Evolutionary conservation across 2,113 vertebrate species (phyloP).

Genomic region (Etheostoma spectabile): DNA sequence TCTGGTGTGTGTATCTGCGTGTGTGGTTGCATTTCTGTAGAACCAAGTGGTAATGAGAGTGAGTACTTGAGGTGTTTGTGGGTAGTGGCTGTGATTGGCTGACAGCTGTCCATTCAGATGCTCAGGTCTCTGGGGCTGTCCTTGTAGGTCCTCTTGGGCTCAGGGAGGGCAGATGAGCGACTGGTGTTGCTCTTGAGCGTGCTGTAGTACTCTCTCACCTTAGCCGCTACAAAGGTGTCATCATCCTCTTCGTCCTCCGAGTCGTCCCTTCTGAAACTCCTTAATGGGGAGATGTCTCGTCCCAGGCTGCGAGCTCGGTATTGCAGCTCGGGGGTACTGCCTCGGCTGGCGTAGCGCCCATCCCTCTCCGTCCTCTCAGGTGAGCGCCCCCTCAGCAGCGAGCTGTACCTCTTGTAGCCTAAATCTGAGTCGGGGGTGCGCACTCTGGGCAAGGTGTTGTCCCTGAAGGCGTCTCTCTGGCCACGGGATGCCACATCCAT

Average conservation of each 20-base stretch:
- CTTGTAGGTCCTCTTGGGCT: constrained; percentile 91
- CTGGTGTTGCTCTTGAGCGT: constrained; percentile 77
- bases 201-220: constrained; percentile 87
- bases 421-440: constrained; percentile 78
- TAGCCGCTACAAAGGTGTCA: constrained; percentile 77
- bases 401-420: constrained; percentile 79
- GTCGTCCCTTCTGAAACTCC: constrained; percentile 60
- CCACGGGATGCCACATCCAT: constrained; percentile 53
- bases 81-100: constrained; percentile 45
- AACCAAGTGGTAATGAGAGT: constrained; percentile 60
- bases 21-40: constrained; percentile 45
- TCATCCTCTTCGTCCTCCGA: constrained; percentile 80
- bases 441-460: constrained; percentile 70
- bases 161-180: constrained; percentile 75
- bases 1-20: background rate
- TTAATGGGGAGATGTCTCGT: constrained; percentile 75
- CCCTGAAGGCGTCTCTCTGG: constrained; percentile 55
- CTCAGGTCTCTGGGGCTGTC: constrained; percentile 97
- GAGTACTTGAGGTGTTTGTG: constrained; percentile 69
- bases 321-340: constrained; percentile 53
- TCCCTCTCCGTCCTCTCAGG: constrained; percentile 64
- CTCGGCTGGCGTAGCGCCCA: constrained; percentile 51
- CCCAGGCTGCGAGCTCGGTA: constrained; percentile 80
- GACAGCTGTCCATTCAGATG: constrained; percentile 87
- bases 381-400: constrained; percentile 78